These are phyloP conservation scores for Epinephelus fuscoguttatus DNA, from an alignment of 2,113 vertebrate species.

Conservation along the genomic window DNA sequence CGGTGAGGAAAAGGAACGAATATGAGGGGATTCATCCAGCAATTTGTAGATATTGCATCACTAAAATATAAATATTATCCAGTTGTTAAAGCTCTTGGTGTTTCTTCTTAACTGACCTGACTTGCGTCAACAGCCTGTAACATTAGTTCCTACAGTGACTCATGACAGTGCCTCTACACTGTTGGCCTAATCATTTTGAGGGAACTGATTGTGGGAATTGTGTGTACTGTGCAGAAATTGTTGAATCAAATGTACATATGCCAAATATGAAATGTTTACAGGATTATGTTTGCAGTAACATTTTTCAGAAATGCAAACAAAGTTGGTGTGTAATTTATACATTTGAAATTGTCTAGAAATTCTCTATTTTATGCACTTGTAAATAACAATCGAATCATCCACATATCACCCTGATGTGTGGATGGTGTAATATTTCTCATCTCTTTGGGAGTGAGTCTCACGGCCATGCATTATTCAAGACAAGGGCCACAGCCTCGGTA, in stretches of 20 bases:
- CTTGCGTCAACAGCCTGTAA: not conserved
- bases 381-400: not conserved
- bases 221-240: not conserved
- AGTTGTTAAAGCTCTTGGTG: not conserved
- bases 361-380: not conserved
- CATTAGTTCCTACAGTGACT: not conserved
- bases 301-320: not conserved
- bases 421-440: constrained; percentile 26
- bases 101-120: not conserved
- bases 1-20: too few relatives aligned
- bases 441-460: constrained; percentile 27
- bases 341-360: not conserved
- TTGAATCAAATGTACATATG: not conserved
- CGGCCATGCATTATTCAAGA: constrained; percentile 23
- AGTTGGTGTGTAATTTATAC: too few relatives aligned
- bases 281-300: not conserved
- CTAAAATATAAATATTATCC: not conserved
- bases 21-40: too few relatives aligned
- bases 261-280: not conserved
- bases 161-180: too few relatives aligned
- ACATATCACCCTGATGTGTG: not conserved
- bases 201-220: not conserved
- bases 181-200: too few relatives aligned
- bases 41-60: not conserved
- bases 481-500: not conserved